These are phyloP conservation scores for Callyntrura guangdongensis DNA, from an alignment of 2,888 invertebrate genomes.

Conservation along the genomic window DNA sequence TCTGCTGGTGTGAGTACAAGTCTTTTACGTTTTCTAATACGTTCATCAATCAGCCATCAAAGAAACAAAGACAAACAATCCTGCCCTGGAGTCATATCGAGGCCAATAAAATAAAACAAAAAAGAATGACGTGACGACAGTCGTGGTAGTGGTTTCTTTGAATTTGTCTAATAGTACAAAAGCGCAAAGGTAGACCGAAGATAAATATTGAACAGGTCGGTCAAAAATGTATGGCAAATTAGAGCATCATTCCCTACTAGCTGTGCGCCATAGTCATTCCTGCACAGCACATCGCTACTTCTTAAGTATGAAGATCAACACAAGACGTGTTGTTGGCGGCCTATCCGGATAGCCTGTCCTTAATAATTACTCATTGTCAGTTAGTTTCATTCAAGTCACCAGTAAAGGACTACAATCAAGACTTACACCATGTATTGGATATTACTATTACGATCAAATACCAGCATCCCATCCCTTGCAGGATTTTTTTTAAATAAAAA, in stretches of 20 bases:
- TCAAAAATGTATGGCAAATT: conserved; percentile 78
- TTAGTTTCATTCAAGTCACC: conserved; percentile 15
- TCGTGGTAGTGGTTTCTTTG: conserved; percentile 1
- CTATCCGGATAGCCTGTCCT: too few species aligned
- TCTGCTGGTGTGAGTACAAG: conserved; percentile 11
- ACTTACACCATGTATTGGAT: too few species aligned
- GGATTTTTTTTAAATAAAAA: not conserved
- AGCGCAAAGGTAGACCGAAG: conserved; percentile 68
- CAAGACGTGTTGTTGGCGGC: too few species aligned
- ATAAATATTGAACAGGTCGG: conserved; percentile 76
- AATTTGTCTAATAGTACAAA: conserved; percentile 48
- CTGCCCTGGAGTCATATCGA: not conserved
- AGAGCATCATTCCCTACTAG: conserved; percentile 1
- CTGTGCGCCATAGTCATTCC: not conserved
- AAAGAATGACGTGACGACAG: not conserved
- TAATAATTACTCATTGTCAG: not conserved
- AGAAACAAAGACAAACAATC: conserved; percentile 45
- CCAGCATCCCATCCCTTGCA: not conserved
- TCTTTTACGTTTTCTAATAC: not conserved
- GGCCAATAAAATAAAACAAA: not conserved
- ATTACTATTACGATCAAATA: not conserved
- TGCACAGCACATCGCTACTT: too few species aligned
- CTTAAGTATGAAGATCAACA: too few species aligned
- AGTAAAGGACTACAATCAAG: conserved; percentile 50
- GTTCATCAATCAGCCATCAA: conserved; percentile 29